phyloP scores from a whole-genome alignment of 1,140 invertebrate species.

The Pseudomyrmex sp. region DNA sequence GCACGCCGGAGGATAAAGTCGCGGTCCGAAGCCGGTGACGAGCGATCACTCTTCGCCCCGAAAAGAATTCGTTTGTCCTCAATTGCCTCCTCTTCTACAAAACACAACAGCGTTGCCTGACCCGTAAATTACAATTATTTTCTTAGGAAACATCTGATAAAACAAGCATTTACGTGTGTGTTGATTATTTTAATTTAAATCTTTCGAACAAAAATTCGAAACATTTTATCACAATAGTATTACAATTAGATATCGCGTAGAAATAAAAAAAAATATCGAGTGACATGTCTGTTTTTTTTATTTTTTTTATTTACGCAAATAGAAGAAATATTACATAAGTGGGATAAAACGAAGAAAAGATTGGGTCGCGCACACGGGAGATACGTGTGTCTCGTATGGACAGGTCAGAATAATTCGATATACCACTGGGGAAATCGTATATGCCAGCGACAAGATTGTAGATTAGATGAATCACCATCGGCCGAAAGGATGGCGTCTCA shows the following conservation, averaged over 20 bases:
- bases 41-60: slow-evolving; percentile 41
- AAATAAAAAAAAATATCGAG: neutral
- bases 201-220: too few relatives aligned
- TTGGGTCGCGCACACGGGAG: slow-evolving; percentile 4
- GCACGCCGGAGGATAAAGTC: slow-evolving; percentile 72
- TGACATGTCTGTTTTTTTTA: neutral
- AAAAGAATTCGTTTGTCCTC: neutral
- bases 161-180: too few relatives aligned
- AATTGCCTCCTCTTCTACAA: neutral
- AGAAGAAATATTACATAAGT: slow-evolving; percentile 15
- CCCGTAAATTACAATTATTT: neutral
- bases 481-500: slow-evolving; percentile 69
- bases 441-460: slow-evolving; percentile 72
- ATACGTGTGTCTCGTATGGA: slow-evolving; percentile 35
- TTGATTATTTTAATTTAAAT: too few relatives aligned
- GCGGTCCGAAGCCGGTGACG: slow-evolving; percentile 57
- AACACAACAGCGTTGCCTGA: neutral
- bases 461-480: slow-evolving; percentile 72
- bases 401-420: slow-evolving; percentile 73
- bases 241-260: neutral
- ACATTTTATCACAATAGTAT: neutral
- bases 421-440: slow-evolving; percentile 70
- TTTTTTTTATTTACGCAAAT: neutral
- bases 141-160: neutral
- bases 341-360: neutral